Conservation (phyloP, 2,113 vertebrate genomes). For the Sciurus niger region DNA sequence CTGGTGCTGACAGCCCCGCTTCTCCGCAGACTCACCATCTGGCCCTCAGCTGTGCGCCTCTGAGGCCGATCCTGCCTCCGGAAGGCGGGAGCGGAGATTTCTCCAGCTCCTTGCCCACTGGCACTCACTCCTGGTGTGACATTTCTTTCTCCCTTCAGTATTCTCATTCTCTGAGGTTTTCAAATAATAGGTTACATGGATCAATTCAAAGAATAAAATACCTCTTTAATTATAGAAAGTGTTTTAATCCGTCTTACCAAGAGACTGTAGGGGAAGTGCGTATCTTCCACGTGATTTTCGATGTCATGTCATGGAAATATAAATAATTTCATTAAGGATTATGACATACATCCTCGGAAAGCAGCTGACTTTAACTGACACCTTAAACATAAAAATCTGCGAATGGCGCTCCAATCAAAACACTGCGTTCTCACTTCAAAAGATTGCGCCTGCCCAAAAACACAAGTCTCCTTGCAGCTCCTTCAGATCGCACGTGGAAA, state of each 20-base stretch:
- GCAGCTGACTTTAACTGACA: constrained; percentile 9
- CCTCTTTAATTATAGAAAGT: not conserved
- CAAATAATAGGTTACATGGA: not conserved
- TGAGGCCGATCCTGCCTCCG: constrained; percentile 21
- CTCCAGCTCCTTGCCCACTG: not conserved
- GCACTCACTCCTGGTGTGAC: not conserved
- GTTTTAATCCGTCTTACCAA: not conserved
- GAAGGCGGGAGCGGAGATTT: constrained; percentile 19
- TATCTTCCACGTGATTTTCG: constrained; percentile 51
- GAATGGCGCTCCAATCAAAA: constrained; percentile 36
- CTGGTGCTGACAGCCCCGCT: constrained; percentile 39
- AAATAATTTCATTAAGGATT: constrained; percentile 34
- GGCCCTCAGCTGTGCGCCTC: constrained; percentile 57
- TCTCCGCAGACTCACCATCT: constrained; percentile 66
- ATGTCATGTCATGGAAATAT: not conserved
- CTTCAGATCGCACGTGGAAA: constrained; percentile 34
- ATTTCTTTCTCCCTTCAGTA: too few species aligned
- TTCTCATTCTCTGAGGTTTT: not conserved
- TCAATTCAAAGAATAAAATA: constrained; percentile 9
- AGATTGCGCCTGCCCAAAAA: not conserved
- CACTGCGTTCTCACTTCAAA: constrained; percentile 29
- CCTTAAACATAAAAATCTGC: constrained; percentile 40
- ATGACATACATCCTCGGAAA: not conserved
- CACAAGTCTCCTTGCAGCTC: not conserved
- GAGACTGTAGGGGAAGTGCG: constrained; percentile 17